Base-by-base conservation (phyloP, 2,797 vertebrate genomes). In the Protonibea diacanthus region DNA sequence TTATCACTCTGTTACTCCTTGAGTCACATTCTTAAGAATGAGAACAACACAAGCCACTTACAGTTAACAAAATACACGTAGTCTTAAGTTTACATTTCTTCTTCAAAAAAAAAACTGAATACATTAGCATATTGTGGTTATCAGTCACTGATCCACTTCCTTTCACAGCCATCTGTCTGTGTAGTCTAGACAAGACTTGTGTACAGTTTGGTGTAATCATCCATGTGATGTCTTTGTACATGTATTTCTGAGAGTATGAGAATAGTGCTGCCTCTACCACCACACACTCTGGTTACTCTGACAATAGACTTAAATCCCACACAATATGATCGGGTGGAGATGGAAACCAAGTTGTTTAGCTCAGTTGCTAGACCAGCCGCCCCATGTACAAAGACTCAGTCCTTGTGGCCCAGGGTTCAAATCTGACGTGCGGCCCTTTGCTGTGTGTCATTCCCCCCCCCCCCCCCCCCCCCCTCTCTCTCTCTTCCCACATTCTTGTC, bases 291-390 rank as follows among this genome's bases (percentile, higher is more conserved):
- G 71, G 61, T 71, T 67, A 33, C 53, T 66, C 56, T 78, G 64
- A 90, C 87, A 90, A 88, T 81, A 71, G 77, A 64, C 40, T 63
- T 49, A 40, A 82, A 75, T 81, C 74, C 76, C 72, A 74, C 78
- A 74, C 53, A 62, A 70, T 71, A 57, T 44, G 44, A 60, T 20
- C 64, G 49, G 38, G 56, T 73, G 49, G 60, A 63, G 61, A 76
- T 48, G 67, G 71, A 86, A 84, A 85, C 76, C 71, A 52, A 68
- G 70, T 33, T 8, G 33, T 33, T 33, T 33, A 33, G 33, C 29
- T 33, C 29, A 33, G 29, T 33, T 7, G 29, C 6, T 33, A 33
- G 4, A 33, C 7, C 33, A 33, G 33, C 2, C 7, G 7, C 0
- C 33, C 33, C 33, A 8, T 33, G 33, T 33, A 8, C 33, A 33